These are phyloP conservation scores for Leptocoma aspasia DNA, from an alignment of 2,113 vertebrate genomes.

Conservation along the genomic window DNA sequence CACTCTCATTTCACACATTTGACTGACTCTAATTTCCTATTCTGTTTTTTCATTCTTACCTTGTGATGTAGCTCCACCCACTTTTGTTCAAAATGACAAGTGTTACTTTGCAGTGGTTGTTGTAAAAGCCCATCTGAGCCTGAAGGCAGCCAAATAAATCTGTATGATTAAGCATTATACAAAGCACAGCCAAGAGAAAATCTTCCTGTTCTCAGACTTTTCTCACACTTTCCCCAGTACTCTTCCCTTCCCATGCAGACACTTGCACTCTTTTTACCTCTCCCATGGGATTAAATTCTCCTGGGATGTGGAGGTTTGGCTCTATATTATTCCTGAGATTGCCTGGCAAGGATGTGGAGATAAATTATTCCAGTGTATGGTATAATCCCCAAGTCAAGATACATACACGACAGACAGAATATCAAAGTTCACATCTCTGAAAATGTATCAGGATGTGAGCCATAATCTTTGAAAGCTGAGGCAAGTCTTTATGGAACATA, in stretches of 20 bases:
- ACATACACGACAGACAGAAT: neutral
- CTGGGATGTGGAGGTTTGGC: neutral
- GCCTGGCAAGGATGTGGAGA: neutral
- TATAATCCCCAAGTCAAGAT: neutral
- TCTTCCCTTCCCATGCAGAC: neutral
- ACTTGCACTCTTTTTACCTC: neutral
- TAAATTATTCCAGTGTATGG: neutral
- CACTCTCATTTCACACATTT: neutral
- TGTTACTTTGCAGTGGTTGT: neutral
- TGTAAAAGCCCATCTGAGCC: neutral
- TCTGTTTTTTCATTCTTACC: neutral
- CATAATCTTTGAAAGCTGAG: neutral
- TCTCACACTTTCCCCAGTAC: neutral
- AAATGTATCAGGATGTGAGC: neutral
- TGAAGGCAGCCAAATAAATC: neutral
- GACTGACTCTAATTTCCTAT: neutral
- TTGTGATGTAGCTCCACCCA: neutral
- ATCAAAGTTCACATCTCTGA: neutral
- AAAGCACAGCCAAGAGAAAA: neutral
- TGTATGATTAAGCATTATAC: neutral
- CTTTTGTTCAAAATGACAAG: neutral
- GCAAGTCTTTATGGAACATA: neutral
- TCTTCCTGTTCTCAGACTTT: neutral
- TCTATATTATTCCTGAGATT: neutral
- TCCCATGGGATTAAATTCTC: neutral